Evolutionary conservation across 92 coral and sea anemone species (phyloP).

Genomic region (Actinernus sp.): DNA sequence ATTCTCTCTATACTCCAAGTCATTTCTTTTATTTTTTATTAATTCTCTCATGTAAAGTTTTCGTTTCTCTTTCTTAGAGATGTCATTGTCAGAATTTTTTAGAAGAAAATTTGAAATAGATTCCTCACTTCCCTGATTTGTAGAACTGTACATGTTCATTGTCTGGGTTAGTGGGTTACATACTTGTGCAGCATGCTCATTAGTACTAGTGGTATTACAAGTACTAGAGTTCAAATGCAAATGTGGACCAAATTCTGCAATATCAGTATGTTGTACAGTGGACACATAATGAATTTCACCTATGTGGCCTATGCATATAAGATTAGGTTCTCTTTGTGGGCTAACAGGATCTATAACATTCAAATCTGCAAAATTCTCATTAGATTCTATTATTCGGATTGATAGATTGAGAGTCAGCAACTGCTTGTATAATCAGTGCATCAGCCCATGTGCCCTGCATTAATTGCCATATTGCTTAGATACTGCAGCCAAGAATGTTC

Average conservation of each 20-base stretch:
- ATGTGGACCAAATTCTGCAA: no score
- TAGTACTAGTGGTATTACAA: no score
- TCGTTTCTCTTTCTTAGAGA: no score
- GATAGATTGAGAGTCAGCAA: conserved; percentile 50
- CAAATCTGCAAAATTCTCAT: conserved; percentile 50
- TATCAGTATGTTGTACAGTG: no score
- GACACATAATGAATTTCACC: conserved; percentile 60
- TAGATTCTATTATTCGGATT: conserved; percentile 55
- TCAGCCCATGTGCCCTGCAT: conserved; percentile 72
- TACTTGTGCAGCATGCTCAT: no score
- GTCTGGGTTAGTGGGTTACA: no score
- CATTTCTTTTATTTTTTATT: conserved; percentile 2
- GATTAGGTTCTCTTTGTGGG: conserved; percentile 7
- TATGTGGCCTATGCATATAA: conserved; percentile 39
- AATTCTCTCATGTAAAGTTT: no score
- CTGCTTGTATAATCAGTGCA: conserved; percentile 69
- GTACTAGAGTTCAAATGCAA: no score
- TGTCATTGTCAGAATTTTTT: no score
- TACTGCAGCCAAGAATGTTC: conserved; percentile 58
- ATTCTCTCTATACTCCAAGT: neutral
- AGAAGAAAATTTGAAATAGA: no score
- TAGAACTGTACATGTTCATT: no score
- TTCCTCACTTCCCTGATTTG: no score
- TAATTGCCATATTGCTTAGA: conserved; percentile 43
- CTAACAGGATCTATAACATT: conserved; percentile 40